These are phyloP conservation scores for Lymantria monacha DNA, from an alignment of 2,888 invertebrate genomes.

Conservation along the genomic window DNA sequence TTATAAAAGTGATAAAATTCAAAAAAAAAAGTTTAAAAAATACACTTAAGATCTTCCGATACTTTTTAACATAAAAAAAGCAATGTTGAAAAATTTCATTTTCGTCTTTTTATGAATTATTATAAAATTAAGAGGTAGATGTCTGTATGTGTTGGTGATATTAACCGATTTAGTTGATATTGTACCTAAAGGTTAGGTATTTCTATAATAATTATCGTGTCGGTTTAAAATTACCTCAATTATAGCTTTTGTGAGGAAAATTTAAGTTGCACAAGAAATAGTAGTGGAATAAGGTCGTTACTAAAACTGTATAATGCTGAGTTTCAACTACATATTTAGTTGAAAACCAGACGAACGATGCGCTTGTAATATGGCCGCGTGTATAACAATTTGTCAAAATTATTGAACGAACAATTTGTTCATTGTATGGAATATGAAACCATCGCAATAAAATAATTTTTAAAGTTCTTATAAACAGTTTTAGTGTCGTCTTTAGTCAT, in stretches of 20 bases:
- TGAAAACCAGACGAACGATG: slow-evolving; percentile 6
- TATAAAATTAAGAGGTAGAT: slow-evolving; percentile 76
- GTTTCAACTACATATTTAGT: slow-evolving; percentile 10
- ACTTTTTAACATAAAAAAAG: slow-evolving; percentile 54
- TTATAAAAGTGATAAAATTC: slow-evolving; percentile 68
- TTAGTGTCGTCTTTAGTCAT: slow-evolving; percentile 65
- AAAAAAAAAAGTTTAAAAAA: slow-evolving; percentile 61
- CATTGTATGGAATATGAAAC: slow-evolving; percentile 16
- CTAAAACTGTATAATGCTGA: slow-evolving; percentile 47
- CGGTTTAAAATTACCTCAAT: slow-evolving; percentile 77
- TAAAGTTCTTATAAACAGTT: slow-evolving; percentile 40
- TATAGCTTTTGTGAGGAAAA: slow-evolving; percentile 76
- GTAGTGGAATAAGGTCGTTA: slow-evolving; percentile 64
- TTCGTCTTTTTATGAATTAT: slow-evolving; percentile 77
- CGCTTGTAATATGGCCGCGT: neutral
- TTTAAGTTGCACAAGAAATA: slow-evolving; percentile 78
- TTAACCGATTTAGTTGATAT: slow-evolving; percentile 78
- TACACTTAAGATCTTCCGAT: slow-evolving; percentile 78
- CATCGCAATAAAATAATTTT: slow-evolving; percentile 21
- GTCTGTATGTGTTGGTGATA: slow-evolving; percentile 75
- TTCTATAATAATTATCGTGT: slow-evolving; percentile 79
- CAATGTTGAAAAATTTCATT: slow-evolving; percentile 70
- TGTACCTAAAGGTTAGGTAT: slow-evolving; percentile 74
- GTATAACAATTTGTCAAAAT: slow-evolving; percentile 2
- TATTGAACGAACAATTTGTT: slow-evolving; percentile 12